These are phyloP conservation scores for Centrocercus urophasianus DNA, from an alignment of 2,113 vertebrate species.

Conservation along the genomic window DNA sequence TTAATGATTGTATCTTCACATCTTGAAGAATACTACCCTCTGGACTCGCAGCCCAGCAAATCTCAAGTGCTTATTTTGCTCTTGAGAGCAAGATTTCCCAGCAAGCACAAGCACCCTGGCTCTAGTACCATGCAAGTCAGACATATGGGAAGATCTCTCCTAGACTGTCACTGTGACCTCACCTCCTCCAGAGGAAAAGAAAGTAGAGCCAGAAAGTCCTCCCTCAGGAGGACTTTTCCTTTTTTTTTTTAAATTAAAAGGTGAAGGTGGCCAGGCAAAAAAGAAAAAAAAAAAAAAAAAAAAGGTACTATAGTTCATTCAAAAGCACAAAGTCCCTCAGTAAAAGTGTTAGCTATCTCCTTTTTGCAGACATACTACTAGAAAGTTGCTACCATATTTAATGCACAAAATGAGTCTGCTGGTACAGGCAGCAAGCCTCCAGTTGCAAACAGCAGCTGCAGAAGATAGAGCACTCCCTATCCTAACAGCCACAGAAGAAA, in stretches of 20 bases:
- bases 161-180: neutral
- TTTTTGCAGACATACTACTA: neutral
- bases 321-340: neutral
- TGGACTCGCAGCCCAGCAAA: neutral
- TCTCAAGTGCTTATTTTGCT: neutral
- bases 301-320: neutral
- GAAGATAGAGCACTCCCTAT: neutral
- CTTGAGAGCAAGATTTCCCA: neutral
- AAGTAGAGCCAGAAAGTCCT: neutral
- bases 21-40: neutral
- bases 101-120: fast-evolving
- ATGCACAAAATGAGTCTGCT: neutral
- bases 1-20: fast-evolving
- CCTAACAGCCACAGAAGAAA: neutral
- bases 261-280: neutral
- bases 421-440: neutral
- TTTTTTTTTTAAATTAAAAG: neutral
- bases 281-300: too few relatives aligned
- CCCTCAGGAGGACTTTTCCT: neutral
- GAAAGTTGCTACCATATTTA: neutral
- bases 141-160: neutral
- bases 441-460: neutral
- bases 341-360: neutral
- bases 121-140: neutral
- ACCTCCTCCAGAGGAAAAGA: neutral